A percentile compares a stretch with the other conserved stretches of the same genome.
Conservation (phyloP, 2,797 vertebrate genomes). For the Anomalospiza imberbis region DNA sequence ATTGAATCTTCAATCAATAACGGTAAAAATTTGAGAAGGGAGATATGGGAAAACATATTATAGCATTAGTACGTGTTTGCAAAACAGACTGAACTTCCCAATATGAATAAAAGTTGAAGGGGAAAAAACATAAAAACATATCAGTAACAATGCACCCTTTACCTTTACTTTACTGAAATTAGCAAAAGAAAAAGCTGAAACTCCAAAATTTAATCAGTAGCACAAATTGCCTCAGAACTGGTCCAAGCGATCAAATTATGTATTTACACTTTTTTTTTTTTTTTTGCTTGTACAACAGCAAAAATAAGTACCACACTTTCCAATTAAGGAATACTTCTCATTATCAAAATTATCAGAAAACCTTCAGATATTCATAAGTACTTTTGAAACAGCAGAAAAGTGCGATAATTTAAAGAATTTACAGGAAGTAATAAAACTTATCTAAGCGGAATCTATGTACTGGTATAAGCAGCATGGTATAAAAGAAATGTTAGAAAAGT, state of each 20-base stretch:
- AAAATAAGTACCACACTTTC: neutral
- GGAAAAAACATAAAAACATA: neutral
- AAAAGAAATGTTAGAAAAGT: neutral
- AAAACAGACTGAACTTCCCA: constrained; percentile 70
- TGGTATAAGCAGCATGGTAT: neutral
- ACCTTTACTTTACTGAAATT: neutral
- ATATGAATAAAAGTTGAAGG: constrained; percentile 60
- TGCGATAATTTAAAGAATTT: neutral
- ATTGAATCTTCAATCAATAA: constrained; percentile 82
- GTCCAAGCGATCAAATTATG: neutral
- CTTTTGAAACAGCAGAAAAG: neutral
- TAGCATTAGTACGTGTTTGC: constrained; percentile 72
- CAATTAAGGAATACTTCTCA: neutral
- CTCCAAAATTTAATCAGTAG: neutral
- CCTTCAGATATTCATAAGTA: neutral
- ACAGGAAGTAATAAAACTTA: neutral
- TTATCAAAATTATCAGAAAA: neutral
- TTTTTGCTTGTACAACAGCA: neutral
- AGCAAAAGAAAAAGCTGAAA: neutral
- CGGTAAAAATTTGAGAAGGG: constrained; percentile 71
- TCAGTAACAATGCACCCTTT: neutral
- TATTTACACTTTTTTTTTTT: neutral
- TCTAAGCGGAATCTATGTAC: neutral
- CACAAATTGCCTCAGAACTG: neutral
- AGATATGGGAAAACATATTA: constrained; percentile 72